Base-by-base conservation (phyloP, 53 echinoderm and acorn worm genomes). In the Luidia sarsii region DNA sequence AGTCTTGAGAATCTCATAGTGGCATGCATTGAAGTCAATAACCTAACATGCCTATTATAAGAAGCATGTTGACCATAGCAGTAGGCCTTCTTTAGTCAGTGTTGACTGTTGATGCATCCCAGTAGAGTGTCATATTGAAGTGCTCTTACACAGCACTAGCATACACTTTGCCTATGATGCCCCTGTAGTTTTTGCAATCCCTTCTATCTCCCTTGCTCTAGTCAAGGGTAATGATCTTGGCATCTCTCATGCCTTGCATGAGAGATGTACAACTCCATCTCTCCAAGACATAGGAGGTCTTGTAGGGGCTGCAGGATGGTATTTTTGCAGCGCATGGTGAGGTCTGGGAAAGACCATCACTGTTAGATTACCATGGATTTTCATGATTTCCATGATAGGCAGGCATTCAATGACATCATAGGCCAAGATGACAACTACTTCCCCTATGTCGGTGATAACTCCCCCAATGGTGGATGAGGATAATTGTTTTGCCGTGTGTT, bases 101-200 rank as follows among this genome's bases (percentile, higher is more conserved):
- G n/a, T n/a, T n/a, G n/a, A n/a, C n/a, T n/a, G n/a, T n/a, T n/a
- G n/a, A n/a, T n/a, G n/a, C n/a, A n/a, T n/a, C n/a, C n/a, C n/a
- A n/a, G n/a, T n/a, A n/a, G n/a, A n/a, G n/a, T n/a, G n/a, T n/a
- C n/a, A n/a, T n/a, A n/a, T n/a, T n/a, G n/a, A n/a, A n/a, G n/a
- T n/a, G n/a, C n/a, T n/a, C n/a, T n/a, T n/a, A 33, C 5, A 8
- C 5, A 18, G 32, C 33, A 1, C 32, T 30, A 14, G 75, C 75
- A 7, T n/a, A 36, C 37, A 56, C 55, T 56, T 74, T 74, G 0
- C 75, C 57, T 3, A 39, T 29, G 15, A 74, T 74, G 36, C 56
- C 75, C 21, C 55, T 53, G 55, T 73, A 55, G 22, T 71, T 71
- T 48, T n/a, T n/a, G n/a, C n/a, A n/a, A n/a, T n/a, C n/a, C n/a